Conservation (phyloP, 2,888 invertebrate genomes). For the Baccha elongata region DNA sequence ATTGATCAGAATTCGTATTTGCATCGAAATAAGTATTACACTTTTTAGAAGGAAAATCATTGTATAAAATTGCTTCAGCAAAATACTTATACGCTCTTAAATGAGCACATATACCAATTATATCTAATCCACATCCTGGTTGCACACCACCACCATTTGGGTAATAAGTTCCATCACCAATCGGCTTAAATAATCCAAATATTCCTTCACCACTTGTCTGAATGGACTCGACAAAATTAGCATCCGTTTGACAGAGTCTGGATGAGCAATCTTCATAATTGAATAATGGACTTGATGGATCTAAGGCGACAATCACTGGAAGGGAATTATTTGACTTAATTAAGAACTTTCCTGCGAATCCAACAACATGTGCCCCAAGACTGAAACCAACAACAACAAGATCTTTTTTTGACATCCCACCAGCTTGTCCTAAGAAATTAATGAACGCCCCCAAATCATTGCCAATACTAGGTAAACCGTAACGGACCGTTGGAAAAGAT, state of each 20-base stretch:
- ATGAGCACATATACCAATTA: slow-evolving; percentile 82
- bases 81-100: slow-evolving; percentile 81
- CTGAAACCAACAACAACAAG: slow-evolving; percentile 85
- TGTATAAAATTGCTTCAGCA: slow-evolving; percentile 82
- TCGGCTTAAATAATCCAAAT: slow-evolving; percentile 79
- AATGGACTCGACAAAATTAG: slow-evolving; percentile 79
- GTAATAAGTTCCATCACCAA: slow-evolving; percentile 83
- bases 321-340: too few relatives aligned
- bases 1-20: too few relatives aligned
- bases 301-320: slow-evolving; percentile 83
- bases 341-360: slow-evolving; percentile 85
- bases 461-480: slow-evolving; percentile 78
- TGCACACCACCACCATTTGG: slow-evolving; percentile 84
- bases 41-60: too few relatives aligned
- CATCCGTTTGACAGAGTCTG: slow-evolving; percentile 77
- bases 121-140: slow-evolving; percentile 83
- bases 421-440: slow-evolving; percentile 82
- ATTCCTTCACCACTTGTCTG: slow-evolving; percentile 79
- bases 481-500: slow-evolving; percentile 84
- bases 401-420: slow-evolving; percentile 82
- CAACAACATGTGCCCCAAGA: slow-evolving; percentile 85
- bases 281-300: slow-evolving; percentile 79
- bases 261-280: slow-evolving; percentile 75
- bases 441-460: slow-evolving; percentile 76
- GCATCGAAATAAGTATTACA: too few relatives aligned